Conservation (phyloP, 2,797 vertebrate species). For the Onychomys arenicola region DNA sequence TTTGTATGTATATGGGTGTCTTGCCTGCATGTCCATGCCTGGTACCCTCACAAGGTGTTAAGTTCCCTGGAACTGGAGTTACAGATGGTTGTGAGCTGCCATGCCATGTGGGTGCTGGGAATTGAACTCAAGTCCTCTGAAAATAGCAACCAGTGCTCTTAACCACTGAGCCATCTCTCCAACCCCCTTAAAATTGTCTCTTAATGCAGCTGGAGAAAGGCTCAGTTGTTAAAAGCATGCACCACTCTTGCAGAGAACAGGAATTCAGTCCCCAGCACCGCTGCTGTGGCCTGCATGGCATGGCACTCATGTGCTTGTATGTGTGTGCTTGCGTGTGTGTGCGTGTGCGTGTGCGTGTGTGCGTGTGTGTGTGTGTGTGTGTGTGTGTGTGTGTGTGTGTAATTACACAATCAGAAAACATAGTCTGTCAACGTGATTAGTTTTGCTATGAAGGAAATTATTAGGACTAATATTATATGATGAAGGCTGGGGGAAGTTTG, state of each 20-base stretch:
- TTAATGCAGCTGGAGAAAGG: background rate
- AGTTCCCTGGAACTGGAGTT: background rate
- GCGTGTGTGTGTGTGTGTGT: no score
- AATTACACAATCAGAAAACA: background rate
- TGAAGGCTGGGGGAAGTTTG: constrained; percentile 1
- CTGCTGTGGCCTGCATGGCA: background rate
- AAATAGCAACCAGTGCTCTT: background rate
- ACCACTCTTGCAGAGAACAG: background rate
- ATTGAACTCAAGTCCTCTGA: background rate
- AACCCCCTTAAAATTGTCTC: background rate
- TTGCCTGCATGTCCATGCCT: background rate
- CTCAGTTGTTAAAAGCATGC: background rate
- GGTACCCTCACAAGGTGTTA: background rate
- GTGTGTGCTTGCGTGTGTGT: background rate
- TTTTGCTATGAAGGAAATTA: background rate
- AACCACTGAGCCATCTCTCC: background rate
- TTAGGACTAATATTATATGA: background rate
- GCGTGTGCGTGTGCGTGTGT: no score
- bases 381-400: background rate
- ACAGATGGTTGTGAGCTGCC: background rate
- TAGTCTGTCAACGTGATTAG: background rate
- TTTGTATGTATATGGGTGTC: background rate
- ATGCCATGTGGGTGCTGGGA: background rate
- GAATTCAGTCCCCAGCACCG: background rate
- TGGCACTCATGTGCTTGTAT: no score